These are phyloP conservation scores for Syngnathus rostellatus DNA, from an alignment of 2,797 vertebrate species.

Conservation along the genomic window DNA sequence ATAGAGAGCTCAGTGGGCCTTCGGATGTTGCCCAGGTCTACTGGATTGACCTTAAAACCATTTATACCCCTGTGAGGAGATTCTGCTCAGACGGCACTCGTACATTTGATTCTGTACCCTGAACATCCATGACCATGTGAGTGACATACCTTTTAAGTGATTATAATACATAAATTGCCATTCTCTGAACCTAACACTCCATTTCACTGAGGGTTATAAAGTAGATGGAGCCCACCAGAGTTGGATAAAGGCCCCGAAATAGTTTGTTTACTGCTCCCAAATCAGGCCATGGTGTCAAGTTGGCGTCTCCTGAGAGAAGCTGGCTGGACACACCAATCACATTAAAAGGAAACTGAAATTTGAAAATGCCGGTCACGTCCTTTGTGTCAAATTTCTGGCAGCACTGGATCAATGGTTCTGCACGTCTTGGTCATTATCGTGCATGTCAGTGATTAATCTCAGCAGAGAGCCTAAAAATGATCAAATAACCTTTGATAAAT, in stretches of 20 bases:
- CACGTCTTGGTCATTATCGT: conserved; percentile 8
- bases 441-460: conserved; percentile 18
- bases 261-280: conserved; percentile 50
- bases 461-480: conserved; percentile 5
- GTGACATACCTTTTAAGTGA: not conserved
- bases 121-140: conserved; percentile 21
- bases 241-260: conserved; percentile 56
- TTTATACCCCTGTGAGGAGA: not conserved
- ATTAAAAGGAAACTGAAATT: conserved; percentile 21
- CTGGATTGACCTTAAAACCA: conserved; percentile 2
- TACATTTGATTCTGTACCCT: not conserved
- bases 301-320: conserved; percentile 36
- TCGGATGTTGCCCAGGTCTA: not conserved
- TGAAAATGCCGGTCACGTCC: conserved; percentile 16
- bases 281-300: conserved; percentile 41
- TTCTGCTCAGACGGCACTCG: conserved; percentile 19
- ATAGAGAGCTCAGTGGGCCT: conserved; percentile 8
- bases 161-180: conserved; percentile 8
- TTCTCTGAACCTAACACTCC: conserved; percentile 57
- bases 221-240: conserved; percentile 60
- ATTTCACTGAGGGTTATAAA: conserved; percentile 47
- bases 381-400: conserved; percentile 17
- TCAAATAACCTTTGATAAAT: conserved; percentile 27
- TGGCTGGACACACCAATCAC: conserved; percentile 31
- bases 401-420: conserved; percentile 7